These are phyloP conservation scores for Ophioninae sp. DNA, from an alignment of 2,888 invertebrate genomes.

Conservation along the genomic window DNA sequence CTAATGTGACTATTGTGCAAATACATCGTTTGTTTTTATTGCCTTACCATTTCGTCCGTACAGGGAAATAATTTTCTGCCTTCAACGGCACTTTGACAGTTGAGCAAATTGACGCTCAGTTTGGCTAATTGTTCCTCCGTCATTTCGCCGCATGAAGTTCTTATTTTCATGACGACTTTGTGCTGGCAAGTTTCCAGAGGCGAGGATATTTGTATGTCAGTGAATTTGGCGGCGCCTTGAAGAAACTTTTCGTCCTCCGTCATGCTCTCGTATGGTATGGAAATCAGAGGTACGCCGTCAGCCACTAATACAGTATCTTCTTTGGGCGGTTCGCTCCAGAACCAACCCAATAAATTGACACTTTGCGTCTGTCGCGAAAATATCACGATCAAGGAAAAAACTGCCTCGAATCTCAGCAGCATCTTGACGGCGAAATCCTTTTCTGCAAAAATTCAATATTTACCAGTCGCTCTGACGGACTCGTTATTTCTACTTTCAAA, in stretches of 20 bases:
- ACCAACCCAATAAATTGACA: constrained; percentile 74
- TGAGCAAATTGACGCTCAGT: constrained; percentile 85
- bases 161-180: constrained; percentile 85
- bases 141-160: constrained; percentile 83
- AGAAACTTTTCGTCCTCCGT: constrained; percentile 85
- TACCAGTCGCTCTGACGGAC: not conserved
- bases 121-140: constrained; percentile 86
- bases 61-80: constrained; percentile 84
- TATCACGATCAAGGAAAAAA: constrained; percentile 38
- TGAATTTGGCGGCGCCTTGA: constrained; percentile 84
- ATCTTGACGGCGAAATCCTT: constrained; percentile 1
- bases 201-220: constrained; percentile 83
- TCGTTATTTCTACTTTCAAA: not conserved
- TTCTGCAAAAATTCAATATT: constrained; percentile 35
- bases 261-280: constrained; percentile 77
- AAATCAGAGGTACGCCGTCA: constrained; percentile 74
- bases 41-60: constrained; percentile 83
- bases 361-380: constrained; percentile 53
- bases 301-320: constrained; percentile 68
- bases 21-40: not conserved
- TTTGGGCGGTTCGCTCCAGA: constrained; percentile 72
- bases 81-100: constrained; percentile 86
- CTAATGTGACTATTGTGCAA: too few species aligned
- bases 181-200: constrained; percentile 86
- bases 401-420: not conserved